These are phyloP conservation scores for Cheilosia variabilis DNA, from an alignment of 2,888 invertebrate species.

Conservation along the genomic window DNA sequence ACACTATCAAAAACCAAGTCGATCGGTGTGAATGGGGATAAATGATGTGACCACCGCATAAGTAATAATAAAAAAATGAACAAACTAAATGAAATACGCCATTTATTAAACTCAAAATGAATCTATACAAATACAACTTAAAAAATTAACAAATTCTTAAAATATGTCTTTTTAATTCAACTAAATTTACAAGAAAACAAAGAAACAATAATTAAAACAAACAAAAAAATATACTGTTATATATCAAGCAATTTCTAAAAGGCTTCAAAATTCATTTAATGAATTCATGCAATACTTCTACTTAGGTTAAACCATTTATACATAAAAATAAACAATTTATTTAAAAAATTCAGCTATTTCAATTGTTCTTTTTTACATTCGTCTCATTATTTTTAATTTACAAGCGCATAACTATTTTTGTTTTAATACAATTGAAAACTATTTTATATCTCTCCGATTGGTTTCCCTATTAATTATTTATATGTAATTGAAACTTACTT, in stretches of 20 bases:
- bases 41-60: not conserved
- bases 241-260: constrained; percentile 16
- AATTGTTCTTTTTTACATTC: constrained; percentile 17
- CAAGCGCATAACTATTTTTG: constrained; percentile 48
- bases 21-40: too few relatives aligned
- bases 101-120: constrained; percentile 27
- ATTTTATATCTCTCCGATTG: constrained; percentile 42
- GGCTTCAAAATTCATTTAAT: not conserved
- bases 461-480: constrained; percentile 21
- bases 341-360: constrained; percentile 25
- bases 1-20: too few relatives aligned
- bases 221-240: not conserved
- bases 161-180: constrained; percentile 55
- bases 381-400: constrained; percentile 11
- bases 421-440: constrained; percentile 22
- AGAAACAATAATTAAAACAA: not conserved
- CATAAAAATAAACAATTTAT: not conserved
- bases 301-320: not conserved
- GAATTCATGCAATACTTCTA: constrained; percentile 3
- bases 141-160: constrained; percentile 40
- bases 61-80: not conserved
- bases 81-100: constrained; percentile 12
- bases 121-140: constrained; percentile 1
- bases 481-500: not conserved
- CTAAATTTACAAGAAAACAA: not conserved